Conservation (phyloP, 2,888 invertebrate species). For the Nasonia oneida region DNA sequence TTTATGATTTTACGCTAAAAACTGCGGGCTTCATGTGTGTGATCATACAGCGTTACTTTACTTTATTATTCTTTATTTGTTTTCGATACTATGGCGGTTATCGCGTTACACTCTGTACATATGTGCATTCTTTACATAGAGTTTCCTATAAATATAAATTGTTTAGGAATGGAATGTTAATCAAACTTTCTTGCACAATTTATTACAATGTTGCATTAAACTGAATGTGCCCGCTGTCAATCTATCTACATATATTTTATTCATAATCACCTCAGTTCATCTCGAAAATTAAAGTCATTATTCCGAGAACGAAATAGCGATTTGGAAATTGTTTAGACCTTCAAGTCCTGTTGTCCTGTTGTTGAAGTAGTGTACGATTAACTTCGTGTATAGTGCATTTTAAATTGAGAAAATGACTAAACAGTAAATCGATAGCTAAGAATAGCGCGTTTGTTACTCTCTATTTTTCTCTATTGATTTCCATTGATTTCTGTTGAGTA, state of each 20-base stretch:
- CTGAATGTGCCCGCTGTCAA: conserved; percentile 62
- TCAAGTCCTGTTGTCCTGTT: conserved; percentile 16
- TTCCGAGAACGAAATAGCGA: neutral
- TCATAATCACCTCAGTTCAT: conserved; percentile 15
- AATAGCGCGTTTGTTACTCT: neutral
- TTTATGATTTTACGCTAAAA: conserved; percentile 15
- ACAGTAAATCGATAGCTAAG: neutral
- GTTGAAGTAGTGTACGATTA: neutral
- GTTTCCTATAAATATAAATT: conserved; percentile 30
- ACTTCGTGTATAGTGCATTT: neutral
- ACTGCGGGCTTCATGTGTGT: neutral
- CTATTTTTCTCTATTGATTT: neutral
- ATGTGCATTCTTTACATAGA: conserved; percentile 33
- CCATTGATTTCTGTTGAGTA: neutral
- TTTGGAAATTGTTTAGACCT: neutral
- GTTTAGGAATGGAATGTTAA: conserved; percentile 64
- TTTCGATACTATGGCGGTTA: conserved; percentile 24
- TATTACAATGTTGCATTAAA: conserved; percentile 62
- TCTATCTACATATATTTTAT: conserved; percentile 38
- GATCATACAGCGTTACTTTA: conserved; percentile 4
- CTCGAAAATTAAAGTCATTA: conserved; percentile 4
- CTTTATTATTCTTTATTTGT: neutral
- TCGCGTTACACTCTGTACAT: conserved; percentile 55
- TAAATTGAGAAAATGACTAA: neutral
- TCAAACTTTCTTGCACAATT: conserved; percentile 64